Evolutionary conservation across 2,113 vertebrate species (phyloP).

Genomic region (Microtus montanus): DNA sequence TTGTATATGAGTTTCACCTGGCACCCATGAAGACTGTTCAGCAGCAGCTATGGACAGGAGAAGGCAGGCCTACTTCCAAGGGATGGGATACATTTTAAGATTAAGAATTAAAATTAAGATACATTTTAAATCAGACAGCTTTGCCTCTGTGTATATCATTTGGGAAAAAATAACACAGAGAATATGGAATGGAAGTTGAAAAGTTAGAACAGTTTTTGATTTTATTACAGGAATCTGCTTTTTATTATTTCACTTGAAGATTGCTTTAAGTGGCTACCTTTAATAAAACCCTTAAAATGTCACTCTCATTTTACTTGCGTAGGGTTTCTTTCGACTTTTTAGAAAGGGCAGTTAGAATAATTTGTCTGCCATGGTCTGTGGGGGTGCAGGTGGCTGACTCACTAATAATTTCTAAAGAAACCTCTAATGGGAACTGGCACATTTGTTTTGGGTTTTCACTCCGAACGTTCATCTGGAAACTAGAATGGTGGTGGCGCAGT

Average conservation of each 20-base stretch:
- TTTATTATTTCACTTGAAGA: not conserved
- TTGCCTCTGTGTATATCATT: not conserved
- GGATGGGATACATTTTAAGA: not conserved
- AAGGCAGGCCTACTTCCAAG: constrained; percentile 44
- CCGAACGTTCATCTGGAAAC: not conserved
- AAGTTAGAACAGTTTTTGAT: not conserved
- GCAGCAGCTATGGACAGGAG: constrained; percentile 75
- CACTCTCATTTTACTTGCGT: not conserved
- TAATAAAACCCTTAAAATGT: not conserved
- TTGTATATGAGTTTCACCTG: constrained; percentile 29
- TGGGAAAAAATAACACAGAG: not conserved
- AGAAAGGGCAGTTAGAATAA: not conserved
- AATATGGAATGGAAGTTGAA: not conserved
- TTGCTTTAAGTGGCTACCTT: not conserved
- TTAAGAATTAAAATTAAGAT: not conserved
- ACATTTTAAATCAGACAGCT: not conserved
- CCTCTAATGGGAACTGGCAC: not conserved
- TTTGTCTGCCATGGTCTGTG: not conserved
- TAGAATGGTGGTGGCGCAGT: not conserved
- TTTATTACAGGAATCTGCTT: not conserved
- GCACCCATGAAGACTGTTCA: constrained; percentile 43
- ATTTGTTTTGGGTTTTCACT: not conserved
- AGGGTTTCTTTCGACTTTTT: not conserved
- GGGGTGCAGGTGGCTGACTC: not conserved
- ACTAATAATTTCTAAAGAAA: not conserved